Percentiles rank a stretch among this genome's conserved stretches.
These are phyloP conservation scores for Pedionomus torquatus DNA, from an alignment of 2,113 vertebrate species.

Conservation along the genomic window DNA sequence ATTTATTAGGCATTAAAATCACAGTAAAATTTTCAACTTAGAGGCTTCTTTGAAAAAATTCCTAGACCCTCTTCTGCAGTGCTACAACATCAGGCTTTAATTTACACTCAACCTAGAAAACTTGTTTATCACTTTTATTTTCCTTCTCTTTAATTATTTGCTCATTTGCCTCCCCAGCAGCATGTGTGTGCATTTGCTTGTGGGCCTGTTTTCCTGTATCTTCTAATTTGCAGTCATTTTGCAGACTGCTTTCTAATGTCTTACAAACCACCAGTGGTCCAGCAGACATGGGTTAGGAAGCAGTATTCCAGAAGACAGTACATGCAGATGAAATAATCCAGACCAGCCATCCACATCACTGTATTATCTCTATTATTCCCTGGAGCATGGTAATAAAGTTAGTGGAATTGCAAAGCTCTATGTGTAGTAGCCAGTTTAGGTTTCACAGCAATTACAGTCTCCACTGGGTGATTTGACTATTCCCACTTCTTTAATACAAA, in stretches of 20 bases:
- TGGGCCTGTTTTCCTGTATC: not conserved
- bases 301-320: not conserved
- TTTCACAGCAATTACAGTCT: not conserved
- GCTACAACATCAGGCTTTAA: not conserved
- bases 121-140: not conserved
- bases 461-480: not conserved
- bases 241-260: not conserved
- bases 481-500: not conserved
- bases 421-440: not conserved
- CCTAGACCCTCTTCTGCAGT: not conserved
- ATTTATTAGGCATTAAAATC: not conserved
- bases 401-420: conserved; percentile 24
- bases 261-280: not conserved
- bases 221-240: not conserved
- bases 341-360: conserved; percentile 34
- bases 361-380: conserved; percentile 36
- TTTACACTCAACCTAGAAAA: not conserved
- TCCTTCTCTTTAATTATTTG: not conserved
- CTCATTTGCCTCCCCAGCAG: not conserved
- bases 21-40: not conserved
- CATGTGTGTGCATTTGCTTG: not conserved
- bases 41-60: not conserved
- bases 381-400: not conserved
- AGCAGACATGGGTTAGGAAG: not conserved
- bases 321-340: conserved; percentile 7